Evolutionary conservation across 1,140 invertebrate species (phyloP).

Genomic region (Drosophila ananassae): DNA sequence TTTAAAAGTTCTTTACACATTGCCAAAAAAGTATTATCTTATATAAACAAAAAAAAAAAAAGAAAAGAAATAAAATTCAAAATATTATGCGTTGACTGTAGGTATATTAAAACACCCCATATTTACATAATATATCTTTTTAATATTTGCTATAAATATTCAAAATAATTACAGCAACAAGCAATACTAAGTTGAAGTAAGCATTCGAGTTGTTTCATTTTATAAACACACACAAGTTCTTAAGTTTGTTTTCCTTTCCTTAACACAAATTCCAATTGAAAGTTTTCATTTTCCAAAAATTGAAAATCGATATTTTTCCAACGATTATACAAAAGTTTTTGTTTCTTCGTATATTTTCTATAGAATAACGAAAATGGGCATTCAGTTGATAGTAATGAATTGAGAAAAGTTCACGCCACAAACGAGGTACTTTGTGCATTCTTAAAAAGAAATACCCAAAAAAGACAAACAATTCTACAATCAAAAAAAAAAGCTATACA

Average conservation of each 20-base stretch:
- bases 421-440: slow-evolving; percentile 84
- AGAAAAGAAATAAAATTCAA: slow-evolving; percentile 16
- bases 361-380: slow-evolving; percentile 84
- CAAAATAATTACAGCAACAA: slow-evolving; percentile 65
- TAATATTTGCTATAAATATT: slow-evolving; percentile 62
- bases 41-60: slow-evolving; percentile 16
- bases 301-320: slow-evolving; percentile 44
- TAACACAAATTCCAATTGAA: slow-evolving; percentile 37
- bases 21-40: slow-evolving; percentile 13
- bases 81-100: slow-evolving; percentile 70
- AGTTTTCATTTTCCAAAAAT: slow-evolving; percentile 36
- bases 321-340: slow-evolving; percentile 70
- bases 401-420: slow-evolving; percentile 84
- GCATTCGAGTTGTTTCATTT: slow-evolving; percentile 45
- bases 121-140: slow-evolving; percentile 38
- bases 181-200: slow-evolving; percentile 53
- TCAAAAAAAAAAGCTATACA: slow-evolving; percentile 40
- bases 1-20: slow-evolving; percentile 49
- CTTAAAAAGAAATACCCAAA: slow-evolving; percentile 55
- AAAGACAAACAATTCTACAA: slow-evolving; percentile 48
- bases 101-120: slow-evolving; percentile 64
- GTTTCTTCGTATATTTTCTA: slow-evolving; percentile 81
- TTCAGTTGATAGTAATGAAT: slow-evolving; percentile 84
- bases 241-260: slow-evolving; percentile 14
- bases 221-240: slow-evolving; percentile 8